phyloP scores from a whole-genome alignment of 2,797 vertebrate genomes.

The Hoplostethus mediterraneus region DNA sequence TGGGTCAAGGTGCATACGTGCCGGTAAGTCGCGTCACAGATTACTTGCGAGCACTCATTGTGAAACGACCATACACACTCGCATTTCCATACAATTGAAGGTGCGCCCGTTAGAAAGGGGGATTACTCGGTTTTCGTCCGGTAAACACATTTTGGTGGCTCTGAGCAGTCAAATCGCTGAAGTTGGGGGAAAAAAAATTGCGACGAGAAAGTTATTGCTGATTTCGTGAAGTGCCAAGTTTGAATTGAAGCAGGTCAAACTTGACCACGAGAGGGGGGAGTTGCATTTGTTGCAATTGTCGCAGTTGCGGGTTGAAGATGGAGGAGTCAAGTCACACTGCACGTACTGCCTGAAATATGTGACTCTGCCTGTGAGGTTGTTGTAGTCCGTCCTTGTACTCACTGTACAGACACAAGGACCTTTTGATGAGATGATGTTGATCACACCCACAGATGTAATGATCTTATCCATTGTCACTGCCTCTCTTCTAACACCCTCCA shows the following conservation, averaged over 20 bases:
- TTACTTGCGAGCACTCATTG: constrained; percentile 3
- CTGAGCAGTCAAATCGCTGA: constrained; percentile 30
- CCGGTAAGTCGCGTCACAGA: constrained; percentile 16
- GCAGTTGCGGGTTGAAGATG: constrained; percentile 40
- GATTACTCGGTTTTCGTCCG: constrained; percentile 8
- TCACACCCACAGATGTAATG: constrained; percentile 48
- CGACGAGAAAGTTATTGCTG: constrained; percentile 39
- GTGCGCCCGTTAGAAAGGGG: not conserved
- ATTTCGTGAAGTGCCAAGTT: constrained; percentile 42
- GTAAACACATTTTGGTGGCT: constrained; percentile 29
- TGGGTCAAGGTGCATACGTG: constrained; percentile 32
- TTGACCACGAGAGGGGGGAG: constrained; percentile 31
- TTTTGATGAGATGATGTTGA: constrained; percentile 49
- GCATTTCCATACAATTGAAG: constrained; percentile 14
- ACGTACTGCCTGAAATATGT: constrained; percentile 25
- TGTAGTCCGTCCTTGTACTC: not conserved
- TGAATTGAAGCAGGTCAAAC: constrained; percentile 54
- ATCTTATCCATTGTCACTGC: constrained; percentile 49
- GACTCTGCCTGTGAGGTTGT: constrained; percentile 22
- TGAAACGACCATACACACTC: constrained; percentile 4
- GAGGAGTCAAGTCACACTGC: constrained; percentile 17
- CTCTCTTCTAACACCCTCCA: constrained; percentile 15
- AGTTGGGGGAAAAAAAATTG: constrained; percentile 29
- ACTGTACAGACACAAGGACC: constrained; percentile 28
- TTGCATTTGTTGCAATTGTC: too few species aligned